Base-by-base conservation (phyloP, 2,797 vertebrate species). In the Eurystomus glaucurus region DNA sequence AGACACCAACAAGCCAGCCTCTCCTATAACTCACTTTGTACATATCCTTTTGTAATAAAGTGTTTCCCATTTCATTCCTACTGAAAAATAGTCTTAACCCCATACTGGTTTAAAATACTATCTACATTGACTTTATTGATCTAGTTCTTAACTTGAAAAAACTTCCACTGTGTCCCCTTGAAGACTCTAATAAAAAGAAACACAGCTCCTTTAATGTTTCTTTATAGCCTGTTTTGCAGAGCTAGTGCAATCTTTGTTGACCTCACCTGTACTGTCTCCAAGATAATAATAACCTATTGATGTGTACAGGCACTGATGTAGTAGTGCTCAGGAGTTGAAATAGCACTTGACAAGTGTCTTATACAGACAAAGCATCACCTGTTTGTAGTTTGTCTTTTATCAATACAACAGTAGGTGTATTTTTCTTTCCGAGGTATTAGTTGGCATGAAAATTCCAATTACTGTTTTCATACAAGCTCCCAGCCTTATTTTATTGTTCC, bases 211-310 rank as follows among this genome's bases (percentile, higher is more conserved):
- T 92, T 94, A 77, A 39, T 66, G 93, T 62, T 91, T 46, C 74
- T 90, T 90, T 88, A 82, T 25, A 75, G 84, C 8, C 48, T 64
- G 41, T 90, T 94, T 92, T 95, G 79, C 90, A 90, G 85, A 93
- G 74, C 79, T 51, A 35, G 39, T 68, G 58, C 69, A 83, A 85
- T 83, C 74, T 90, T 82, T 91, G 90, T 93, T 94, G 88, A 86
- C 88, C 74, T 37, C 70, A 46, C 57, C 72, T 86, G 71, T 57
- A 83, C 58, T 74, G 2, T 18, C 76, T 85, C 64, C 68, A 71
- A 78, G 54, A 69, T 88, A 97, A 88, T 90, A 93, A 86, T 45
- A 85, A 85, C n/a, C 64, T 88, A 55, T 81, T 3, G 50, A 69
- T 71, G 84, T 93, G 86, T 88, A 77, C 80, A 75, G 62, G 61